Base-by-base conservation (phyloP, 53 echinoderm and acorn worm species). In the Antedon mediterranea region DNA sequence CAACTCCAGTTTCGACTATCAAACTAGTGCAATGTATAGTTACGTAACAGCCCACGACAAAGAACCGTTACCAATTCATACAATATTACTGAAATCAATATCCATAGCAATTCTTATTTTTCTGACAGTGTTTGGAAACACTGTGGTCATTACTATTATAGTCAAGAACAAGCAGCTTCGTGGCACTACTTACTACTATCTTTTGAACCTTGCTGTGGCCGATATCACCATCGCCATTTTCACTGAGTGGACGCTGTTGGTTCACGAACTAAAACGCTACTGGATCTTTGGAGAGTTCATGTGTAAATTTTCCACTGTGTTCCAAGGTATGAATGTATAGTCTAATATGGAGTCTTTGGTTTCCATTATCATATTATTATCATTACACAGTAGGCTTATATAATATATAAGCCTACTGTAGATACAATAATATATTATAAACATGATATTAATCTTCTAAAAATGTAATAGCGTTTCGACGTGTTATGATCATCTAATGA, bases 91-190 rank as follows among this genome's bases (percentile, higher is more conserved):
- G 14, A 91, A 91, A 43, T 71, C 88, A 6, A 74, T 88, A n/a
- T 76, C 87, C 3, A 73, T 88, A 32, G 83, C 81, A 0, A 33
- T 88, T 33, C 85, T 85, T 28, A 85, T 91, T 33, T 76, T 88
- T 20, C 70, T 91, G 3, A 88, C 91, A 15, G 80, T 91, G 33
- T 80, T 85, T 9, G 91, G 91, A 4, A 91, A 92, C 82, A 75
- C 71, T 28, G 89, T 92, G 32, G 95, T 95, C 7, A 87, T 94
- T 80, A 83, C 83, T 34, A 95, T 95, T 79, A 91, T 95, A 30
- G 75, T 95, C 28, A 79, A 82, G 44, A 91, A 91, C 79, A 91
- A 89, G 71, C 88, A 89, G 81, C 91, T 94, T 89, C 86, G 91
- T 27, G 87, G 83, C 34, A 83, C 87, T 7, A 95, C 95, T 9